Evolutionary conservation across 2,888 invertebrate species (phyloP), one percentile per base, ranked within the genome.

Genomic region (Smittia sp.): DNA sequence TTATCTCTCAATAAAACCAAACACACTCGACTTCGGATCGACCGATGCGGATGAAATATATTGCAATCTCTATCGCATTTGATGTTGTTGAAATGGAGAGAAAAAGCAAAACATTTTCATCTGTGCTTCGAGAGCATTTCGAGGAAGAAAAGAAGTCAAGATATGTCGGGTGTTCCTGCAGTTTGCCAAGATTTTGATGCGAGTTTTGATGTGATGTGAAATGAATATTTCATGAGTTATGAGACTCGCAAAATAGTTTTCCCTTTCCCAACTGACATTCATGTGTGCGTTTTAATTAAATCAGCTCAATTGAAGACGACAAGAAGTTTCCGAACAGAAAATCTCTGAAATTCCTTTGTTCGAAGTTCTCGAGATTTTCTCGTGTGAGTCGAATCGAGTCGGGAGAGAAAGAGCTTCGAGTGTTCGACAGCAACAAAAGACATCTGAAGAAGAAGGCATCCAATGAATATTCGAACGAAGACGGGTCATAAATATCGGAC

Each of bases 161-260:
- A 46, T 18, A 46, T 13, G 52, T 46, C 9, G 7, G 18, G 41
- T 68, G 41, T 38, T 46, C 46, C 18, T 68, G 25, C 68, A 68
- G 41, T 68, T 68, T 66, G 25, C 32, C 32, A 32, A 32, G 32
- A 32, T 32, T 32, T 32, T 32, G 52, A 15, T 46, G 52, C 46
- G 68, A 46, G 9, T 32, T 32, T 32, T 32, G 52, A 15, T 46
- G 52, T 68, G 68, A 46, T 68, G 46, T 13, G 68, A 41, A 68
- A 68, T 68, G 68, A 68, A 68, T 68, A 68, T 68, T 68, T 68
- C 52, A 68, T 68, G 68, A 68, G 68, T 41, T 68, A 68, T 68
- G 68, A 46, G 68, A 32, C 32, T 32, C 9, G 9, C 32, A 32
- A 32, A 32, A 32, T 32, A 32, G 32, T 32, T 32, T 32, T 32